Base-by-base conservation (phyloP, 2,113 vertebrate genomes). In the Oncorhynchus nerka region DNA sequence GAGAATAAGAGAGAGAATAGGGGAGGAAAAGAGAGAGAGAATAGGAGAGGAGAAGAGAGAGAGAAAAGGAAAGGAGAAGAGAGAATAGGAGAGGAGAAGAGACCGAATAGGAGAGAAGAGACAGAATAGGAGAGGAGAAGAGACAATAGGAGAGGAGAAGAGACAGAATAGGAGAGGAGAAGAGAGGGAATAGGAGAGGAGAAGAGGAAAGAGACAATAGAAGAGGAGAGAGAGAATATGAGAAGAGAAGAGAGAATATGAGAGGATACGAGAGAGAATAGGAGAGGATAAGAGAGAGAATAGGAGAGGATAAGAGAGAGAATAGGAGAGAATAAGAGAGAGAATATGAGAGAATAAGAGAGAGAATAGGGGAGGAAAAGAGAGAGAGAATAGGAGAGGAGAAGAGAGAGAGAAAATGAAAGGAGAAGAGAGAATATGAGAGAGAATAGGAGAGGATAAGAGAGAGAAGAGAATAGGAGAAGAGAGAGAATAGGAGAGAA, bases 321-420 rank as follows among this genome's bases (percentile, higher is more conserved):
- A 81, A 26, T 51, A 16, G 49, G n/a, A n/a, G 45, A 16, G 49
- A 19, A 30, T 67, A 32, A 72, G 5, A 72, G 32, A 28, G 26
- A 34, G 32, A 34, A 32, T 32, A 32, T 1, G 57, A 79, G 24
- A 64, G 76, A 55, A 22, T 0, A 45, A 15, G 5, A 55, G 70
- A 20, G 22, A 26, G 26, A 26, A 26, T 26, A 26, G 26, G 55
- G 3, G 68, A 69, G 67, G 34, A 67, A 67, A 59, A 65, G 16
- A 28, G 28, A 73, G 34, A 79, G 20, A 64, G 76, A 81, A 26
- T 51, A 16, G 49, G n/a, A 26, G 45, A 16, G 49, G n/a, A 30
- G 69, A 32, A 72, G 5, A 72, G 32, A 28, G 26, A 34, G 32
- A 34, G 26, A 51, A 79, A 1, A 32, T 0, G 22, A 34, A 5